phyloP scores from a whole-genome alignment of 2,797 vertebrate genomes.

The Dendrocincla fuliginosa region DNA sequence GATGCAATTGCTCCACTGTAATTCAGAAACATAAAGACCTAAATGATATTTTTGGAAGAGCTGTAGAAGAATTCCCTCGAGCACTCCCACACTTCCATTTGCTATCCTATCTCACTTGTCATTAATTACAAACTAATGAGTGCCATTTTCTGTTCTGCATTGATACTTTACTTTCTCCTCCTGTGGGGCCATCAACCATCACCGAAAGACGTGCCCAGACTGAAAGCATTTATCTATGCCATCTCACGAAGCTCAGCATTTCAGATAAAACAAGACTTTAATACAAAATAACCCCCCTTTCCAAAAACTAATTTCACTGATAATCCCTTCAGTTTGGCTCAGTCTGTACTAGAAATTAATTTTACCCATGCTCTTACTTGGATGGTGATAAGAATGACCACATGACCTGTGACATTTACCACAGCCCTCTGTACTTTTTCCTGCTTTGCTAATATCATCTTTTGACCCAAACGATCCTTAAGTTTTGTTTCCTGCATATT shows the following conservation, averaged over 20 bases:
- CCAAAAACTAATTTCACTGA: constrained; percentile 21
- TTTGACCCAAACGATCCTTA: neutral
- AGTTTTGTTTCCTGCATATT: neutral
- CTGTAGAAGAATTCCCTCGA: constrained; percentile 28
- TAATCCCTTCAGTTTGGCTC: neutral
- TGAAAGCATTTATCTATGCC: constrained; percentile 27
- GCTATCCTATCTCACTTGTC: constrained; percentile 58
- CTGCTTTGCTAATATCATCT: neutral
- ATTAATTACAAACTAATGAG: constrained; percentile 62
- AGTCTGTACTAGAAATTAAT: neutral
- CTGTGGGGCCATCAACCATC: constrained; percentile 24
- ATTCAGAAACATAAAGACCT: constrained; percentile 5
- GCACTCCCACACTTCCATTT: constrained; percentile 49
- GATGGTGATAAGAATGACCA: neutral
- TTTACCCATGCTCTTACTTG: neutral
- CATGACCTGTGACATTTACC: neutral
- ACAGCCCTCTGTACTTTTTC: neutral
- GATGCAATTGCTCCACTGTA: neutral
- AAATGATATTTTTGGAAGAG: constrained; percentile 9
- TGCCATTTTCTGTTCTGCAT: constrained; percentile 41
- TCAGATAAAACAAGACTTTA: constrained; percentile 23
- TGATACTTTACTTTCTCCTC: constrained; percentile 49
- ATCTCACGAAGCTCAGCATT: neutral
- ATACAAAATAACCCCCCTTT: neutral
- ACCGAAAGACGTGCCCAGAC: constrained; percentile 14